A percentile compares a stretch with the other conserved stretches of the same genome.
These are phyloP conservation scores for Drosophila kanapiae DNA, from an alignment of 1,140 invertebrate species.

Conservation along the genomic window DNA sequence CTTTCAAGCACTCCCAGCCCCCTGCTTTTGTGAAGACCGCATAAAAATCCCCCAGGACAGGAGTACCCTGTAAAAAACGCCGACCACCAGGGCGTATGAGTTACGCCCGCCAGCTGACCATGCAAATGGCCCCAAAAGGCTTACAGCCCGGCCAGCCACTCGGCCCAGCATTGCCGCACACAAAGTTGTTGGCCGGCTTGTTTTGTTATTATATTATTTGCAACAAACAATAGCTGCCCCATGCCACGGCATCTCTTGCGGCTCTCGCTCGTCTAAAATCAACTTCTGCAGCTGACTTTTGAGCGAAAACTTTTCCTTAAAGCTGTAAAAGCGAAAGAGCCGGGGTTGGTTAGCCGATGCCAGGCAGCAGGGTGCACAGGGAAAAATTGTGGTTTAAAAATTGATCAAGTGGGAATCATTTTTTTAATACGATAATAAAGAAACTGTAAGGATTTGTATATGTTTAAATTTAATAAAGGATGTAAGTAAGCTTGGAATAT, in stretches of 20 bases:
- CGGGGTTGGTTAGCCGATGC: slow-evolving; percentile 21
- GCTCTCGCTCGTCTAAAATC: slow-evolving; percentile 60
- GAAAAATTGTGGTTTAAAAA: neutral
- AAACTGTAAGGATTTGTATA: neutral
- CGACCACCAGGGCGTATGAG: slow-evolving; percentile 1
- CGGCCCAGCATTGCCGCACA: neutral
- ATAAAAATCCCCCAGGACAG: slow-evolving; percentile 31
- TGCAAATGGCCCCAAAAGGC: slow-evolving; percentile 2
- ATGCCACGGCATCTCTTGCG: slow-evolving; percentile 15
- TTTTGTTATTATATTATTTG: slow-evolving; percentile 74
- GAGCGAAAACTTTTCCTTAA: slow-evolving; percentile 73
- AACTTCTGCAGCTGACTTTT: slow-evolving; percentile 80
- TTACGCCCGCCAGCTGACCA: neutral
- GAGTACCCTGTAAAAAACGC: slow-evolving; percentile 14
- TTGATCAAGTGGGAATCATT: neutral
- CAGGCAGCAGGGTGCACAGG: neutral
- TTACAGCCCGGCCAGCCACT: neutral
- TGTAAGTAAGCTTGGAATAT: no score
- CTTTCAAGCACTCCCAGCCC: slow-evolving; percentile 32
- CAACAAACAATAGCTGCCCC: slow-evolving; percentile 68
- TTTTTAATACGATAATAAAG: neutral
- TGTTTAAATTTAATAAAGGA: no score
- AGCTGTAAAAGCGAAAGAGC: slow-evolving; percentile 50
- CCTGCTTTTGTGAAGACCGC: slow-evolving; percentile 21
- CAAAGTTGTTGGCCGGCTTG: slow-evolving; percentile 9